These are phyloP conservation scores for Siphlonurus alternatus DNA, from an alignment of 2,888 invertebrate genomes.

Conservation along the genomic window DNA sequence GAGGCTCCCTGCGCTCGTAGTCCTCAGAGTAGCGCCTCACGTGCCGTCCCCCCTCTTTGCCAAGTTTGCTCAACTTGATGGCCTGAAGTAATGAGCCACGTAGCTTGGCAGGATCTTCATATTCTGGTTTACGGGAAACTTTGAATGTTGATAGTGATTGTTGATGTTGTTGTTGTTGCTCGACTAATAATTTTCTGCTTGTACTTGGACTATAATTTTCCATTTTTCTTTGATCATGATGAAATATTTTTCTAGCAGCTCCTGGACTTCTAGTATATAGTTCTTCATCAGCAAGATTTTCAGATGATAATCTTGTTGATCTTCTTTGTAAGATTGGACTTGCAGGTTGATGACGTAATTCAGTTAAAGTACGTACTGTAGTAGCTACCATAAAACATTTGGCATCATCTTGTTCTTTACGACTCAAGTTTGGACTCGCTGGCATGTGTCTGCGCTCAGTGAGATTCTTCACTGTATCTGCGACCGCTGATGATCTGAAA, in stretches of 20 bases:
- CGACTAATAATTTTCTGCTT: background rate
- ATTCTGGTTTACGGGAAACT: background rate
- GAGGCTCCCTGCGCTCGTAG: background rate
- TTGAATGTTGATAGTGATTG: constrained; percentile 25
- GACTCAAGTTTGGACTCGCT: constrained; percentile 44
- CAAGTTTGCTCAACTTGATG: background rate
- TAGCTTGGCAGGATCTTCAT: constrained; percentile 1
- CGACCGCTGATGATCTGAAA: constrained; percentile 31
- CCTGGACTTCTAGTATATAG: background rate
- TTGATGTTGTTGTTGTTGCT: constrained; percentile 27
- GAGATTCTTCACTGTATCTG: constrained; percentile 70
- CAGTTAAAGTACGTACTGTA: constrained; percentile 70
- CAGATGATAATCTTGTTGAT: background rate
- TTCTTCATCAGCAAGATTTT: background rate
- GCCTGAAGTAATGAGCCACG: background rate
- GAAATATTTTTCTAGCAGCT: background rate
- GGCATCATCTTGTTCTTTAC: background rate
- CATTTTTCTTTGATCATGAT: background rate
- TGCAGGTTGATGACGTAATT: constrained; percentile 70
- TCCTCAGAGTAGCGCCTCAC: background rate
- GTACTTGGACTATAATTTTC: background rate
- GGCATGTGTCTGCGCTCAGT: constrained; percentile 75
- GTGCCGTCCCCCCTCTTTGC: background rate
- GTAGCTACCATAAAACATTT: constrained; percentile 55
- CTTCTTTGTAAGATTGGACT: constrained; percentile 35